Evolutionary conservation across 2,113 vertebrate species (phyloP), one percentile per base, ranked within the genome.

Genomic region (Sapayoa aenigma): DNA sequence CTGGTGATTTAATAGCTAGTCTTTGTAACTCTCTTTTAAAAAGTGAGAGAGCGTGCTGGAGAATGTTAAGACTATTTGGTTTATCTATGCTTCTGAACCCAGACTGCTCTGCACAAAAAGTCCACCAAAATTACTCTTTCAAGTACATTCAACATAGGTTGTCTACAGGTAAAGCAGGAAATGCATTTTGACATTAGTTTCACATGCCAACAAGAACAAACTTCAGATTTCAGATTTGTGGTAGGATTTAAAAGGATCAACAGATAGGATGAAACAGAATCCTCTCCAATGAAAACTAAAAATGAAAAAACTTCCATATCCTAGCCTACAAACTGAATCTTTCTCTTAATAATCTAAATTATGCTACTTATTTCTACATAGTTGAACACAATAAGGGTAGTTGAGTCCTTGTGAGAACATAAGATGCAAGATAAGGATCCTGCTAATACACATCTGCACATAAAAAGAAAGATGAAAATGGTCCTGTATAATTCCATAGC

Each of bases 221-320:
- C n/a, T 84, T 97, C 91, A 63, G 56, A 95, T 97, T 96, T 96
- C 93, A 95, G 73, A 84, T 89, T 79, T 91, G 39, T 87, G 15
- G 8, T 88, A 49, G 41, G 87, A 80, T 73, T 96, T 94, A 88
- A 39, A 88, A 41, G 55, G n/a, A 90, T 46, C 5, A 17, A 73
- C 49, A 89, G 49, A 83, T 4, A 72, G 31, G 22, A 87, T 31
- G 84, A 90, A 93, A 93, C 35, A 79, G 55, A 94, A 94, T 66
- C 80, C 50, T 86, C n/a, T 65, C 44, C 17, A 16, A 15, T 41
- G 46, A 83, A 91, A 84, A 66, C 10, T 73, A 27, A 81, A 88
- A 93, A 25, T 6, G 3, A 78, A 74, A 52, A 49, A 20, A 77
- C 27, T 90, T 93, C 33, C 23, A 31, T 75, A 89, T 60, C 52